Conservation (phyloP, 2,797 vertebrate species). For the Artibeus jamaicensis region DNA sequence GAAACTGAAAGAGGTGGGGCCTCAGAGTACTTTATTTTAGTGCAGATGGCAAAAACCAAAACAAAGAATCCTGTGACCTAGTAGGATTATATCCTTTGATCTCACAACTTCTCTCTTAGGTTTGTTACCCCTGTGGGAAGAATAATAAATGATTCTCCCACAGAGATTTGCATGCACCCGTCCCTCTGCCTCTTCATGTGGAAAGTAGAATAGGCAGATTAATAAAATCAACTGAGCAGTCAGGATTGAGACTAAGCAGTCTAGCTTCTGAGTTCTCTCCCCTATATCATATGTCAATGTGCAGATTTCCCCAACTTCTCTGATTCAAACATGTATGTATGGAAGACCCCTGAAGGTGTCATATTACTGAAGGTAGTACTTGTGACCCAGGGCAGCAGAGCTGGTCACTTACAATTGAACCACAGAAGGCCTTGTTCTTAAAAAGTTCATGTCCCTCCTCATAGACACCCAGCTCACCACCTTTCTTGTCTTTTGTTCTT, state of each 20-base stretch:
- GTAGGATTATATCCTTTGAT: background rate
- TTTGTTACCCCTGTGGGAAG: background rate
- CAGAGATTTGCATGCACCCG: background rate
- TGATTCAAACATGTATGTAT: background rate
- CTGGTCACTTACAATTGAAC: background rate
- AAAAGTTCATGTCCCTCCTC: background rate
- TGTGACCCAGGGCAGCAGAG: background rate
- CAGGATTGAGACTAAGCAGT: background rate
- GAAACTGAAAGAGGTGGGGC: background rate
- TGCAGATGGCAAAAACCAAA: background rate
- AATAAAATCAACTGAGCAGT: background rate
- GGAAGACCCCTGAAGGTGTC: background rate
- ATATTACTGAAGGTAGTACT: background rate
- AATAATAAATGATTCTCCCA: slow-evolving; percentile 16
- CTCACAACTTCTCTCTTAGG: background rate
- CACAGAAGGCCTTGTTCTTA: background rate
- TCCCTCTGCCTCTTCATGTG: background rate
- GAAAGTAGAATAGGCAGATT: background rate
- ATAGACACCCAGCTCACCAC: background rate
- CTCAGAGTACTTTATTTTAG: background rate
- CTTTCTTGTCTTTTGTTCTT: background rate
- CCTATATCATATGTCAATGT: background rate
- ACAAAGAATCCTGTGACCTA: background rate
- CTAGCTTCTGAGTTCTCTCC: background rate
- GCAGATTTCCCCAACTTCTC: background rate